These are phyloP conservation scores for Poeciliopsis occidentalis DNA, from an alignment of 2,113 vertebrate genomes.

Conservation along the genomic window DNA sequence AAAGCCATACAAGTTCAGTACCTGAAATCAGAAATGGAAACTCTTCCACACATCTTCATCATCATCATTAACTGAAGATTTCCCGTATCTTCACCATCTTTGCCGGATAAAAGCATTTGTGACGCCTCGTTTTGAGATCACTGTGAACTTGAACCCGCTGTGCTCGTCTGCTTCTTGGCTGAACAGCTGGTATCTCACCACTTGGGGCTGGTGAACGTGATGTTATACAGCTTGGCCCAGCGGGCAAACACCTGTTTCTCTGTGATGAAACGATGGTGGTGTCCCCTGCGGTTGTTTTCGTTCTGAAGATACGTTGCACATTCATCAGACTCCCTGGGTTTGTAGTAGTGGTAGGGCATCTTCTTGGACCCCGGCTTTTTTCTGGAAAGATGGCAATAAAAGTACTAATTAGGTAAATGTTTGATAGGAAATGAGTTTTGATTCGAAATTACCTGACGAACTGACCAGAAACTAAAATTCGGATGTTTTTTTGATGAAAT, in stretches of 20 bases:
- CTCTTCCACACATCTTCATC: conserved; percentile 1
- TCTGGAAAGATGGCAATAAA: conserved; percentile 49
- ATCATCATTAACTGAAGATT: background rate
- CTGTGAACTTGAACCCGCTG: background rate
- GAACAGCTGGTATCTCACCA: conserved; percentile 77
- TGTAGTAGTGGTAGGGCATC: conserved; percentile 97
- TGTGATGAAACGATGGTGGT: conserved; percentile 97
- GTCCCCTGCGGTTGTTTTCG: conserved; percentile 86
- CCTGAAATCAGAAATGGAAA: conserved; percentile 13
- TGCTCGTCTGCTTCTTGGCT: background rate
- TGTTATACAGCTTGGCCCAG: conserved; percentile 94
- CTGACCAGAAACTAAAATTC: background rate
- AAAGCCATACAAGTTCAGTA: background rate
- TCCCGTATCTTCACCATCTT: background rate
- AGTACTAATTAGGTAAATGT: background rate
- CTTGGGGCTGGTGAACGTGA: conserved; percentile 89
- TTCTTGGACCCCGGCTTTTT: conserved; percentile 79
- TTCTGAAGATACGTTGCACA: conserved; percentile 92
- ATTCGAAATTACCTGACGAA: background rate
- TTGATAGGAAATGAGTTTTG: background rate
- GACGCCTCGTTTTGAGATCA: background rate
- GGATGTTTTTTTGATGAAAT: too few relatives aligned
- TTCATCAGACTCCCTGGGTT: conserved; percentile 90
- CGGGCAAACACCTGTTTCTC: conserved; percentile 95
- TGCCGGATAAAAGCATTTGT: background rate